Evolutionary conservation across 2,113 vertebrate genomes (phyloP).

Genomic region (Murina feae): DNA sequence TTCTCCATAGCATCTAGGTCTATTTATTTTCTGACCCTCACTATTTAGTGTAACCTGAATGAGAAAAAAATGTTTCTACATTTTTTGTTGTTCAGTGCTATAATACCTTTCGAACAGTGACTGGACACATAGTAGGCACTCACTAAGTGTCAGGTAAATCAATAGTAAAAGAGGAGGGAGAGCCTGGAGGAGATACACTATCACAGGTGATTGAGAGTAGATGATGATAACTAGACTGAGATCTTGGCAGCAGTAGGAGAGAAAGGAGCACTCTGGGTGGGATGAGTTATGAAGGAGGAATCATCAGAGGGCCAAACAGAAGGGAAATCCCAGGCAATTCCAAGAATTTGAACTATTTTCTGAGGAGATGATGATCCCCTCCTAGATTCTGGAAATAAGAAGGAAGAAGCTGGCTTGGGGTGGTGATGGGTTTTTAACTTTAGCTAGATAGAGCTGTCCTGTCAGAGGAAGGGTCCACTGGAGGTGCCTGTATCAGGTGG

Average conservation of each 20-base stretch:
- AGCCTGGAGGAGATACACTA: background rate
- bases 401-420: background rate
- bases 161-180: background rate
- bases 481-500: background rate
- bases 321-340: background rate
- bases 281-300: background rate
- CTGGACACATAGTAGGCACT: background rate
- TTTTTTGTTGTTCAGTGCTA: background rate
- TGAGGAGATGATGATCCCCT: background rate
- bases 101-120: background rate
- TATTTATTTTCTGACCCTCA: background rate
- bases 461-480: accelerated
- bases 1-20: background rate
- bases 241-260: background rate
- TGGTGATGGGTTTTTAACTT: background rate
- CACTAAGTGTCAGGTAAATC: background rate
- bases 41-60: background rate
- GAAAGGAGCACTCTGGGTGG: background rate
- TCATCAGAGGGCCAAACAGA: background rate
- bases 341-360: background rate
- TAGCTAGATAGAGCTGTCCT: background rate
- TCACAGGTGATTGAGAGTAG: background rate
- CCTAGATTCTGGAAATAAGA: background rate
- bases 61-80: background rate
- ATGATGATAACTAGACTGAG: background rate